Percentiles rank a stretch among this genome's conserved stretches.
phyloP scores from a whole-genome alignment of 2,888 invertebrate genomes.

The Aproaerema taeniolella region DNA sequence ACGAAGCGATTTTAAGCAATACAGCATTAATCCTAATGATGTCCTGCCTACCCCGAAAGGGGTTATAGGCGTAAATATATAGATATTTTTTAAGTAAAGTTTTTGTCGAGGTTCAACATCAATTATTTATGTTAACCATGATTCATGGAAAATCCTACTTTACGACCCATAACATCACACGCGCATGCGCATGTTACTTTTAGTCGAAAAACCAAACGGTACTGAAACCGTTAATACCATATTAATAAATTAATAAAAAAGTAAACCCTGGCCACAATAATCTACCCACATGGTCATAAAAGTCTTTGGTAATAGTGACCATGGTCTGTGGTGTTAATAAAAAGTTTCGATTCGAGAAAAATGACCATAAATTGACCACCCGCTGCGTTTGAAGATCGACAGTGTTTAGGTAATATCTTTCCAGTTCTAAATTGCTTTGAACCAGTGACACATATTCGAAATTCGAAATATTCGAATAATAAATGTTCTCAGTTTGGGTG shows the following conservation, averaged over 20 bases:
- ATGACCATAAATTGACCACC: conserved; percentile 33
- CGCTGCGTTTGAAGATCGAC: conserved; percentile 26
- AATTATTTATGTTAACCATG: no score
- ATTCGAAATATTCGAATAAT: conserved; percentile 25
- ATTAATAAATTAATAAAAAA: conserved; percentile 13
- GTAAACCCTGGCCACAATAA: conserved; percentile 24
- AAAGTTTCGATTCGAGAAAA: conserved; percentile 30
- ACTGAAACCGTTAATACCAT: conserved; percentile 21
- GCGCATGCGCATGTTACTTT: conserved; percentile 8
- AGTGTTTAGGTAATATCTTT: conserved; percentile 25
- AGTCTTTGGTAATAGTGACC: conserved; percentile 23
- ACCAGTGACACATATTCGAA: conserved; percentile 23
- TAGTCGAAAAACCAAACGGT: conserved; percentile 13
- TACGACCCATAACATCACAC: conserved; percentile 5
- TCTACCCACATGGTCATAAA: conserved; percentile 38
- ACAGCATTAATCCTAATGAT: no score
- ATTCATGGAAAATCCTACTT: no score
- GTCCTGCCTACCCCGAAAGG: no score
- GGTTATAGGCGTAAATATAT: no score
- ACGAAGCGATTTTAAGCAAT: no score
- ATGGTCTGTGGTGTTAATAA: conserved; percentile 23
- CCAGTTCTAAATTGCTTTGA: conserved; percentile 23
- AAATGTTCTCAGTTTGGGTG: no score
- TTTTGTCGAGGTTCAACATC: no score
- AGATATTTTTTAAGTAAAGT: no score